phyloP scores from a whole-genome alignment of 2,113 vertebrate genomes.

The Machaerirhynchus nigripectus region DNA sequence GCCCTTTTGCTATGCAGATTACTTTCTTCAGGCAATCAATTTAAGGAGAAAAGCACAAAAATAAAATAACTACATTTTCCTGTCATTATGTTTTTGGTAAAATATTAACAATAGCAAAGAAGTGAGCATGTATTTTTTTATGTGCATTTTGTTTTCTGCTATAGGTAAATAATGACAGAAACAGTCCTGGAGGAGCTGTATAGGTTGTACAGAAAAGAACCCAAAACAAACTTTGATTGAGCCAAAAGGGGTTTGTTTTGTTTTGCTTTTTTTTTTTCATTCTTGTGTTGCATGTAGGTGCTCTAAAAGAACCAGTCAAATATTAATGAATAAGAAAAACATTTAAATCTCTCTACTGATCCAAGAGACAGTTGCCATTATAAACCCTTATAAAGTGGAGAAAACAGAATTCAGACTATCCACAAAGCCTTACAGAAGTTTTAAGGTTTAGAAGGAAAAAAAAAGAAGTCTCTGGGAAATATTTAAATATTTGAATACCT shows the following conservation, averaged over 20 bases:
- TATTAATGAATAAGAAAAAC: not conserved
- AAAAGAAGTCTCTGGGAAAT: not conserved
- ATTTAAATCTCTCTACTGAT: not conserved
- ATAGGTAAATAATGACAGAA: not conserved
- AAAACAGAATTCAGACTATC: not conserved
- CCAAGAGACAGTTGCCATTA: not conserved
- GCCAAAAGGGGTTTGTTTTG: not conserved
- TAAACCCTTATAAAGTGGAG: not conserved
- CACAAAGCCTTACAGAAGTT: not conserved
- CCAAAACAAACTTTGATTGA: not conserved
- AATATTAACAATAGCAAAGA: not conserved
- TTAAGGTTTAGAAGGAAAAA: not conserved
- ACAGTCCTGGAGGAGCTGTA: not conserved
- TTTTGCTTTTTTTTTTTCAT: not conserved
- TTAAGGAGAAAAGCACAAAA: slow-evolving; percentile 15
- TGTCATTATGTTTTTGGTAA: not conserved
- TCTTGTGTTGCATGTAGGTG: not conserved
- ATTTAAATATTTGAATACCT: not conserved
- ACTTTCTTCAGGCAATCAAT: slow-evolving; percentile 43
- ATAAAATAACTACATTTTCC: not conserved
- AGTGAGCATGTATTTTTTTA: not conserved
- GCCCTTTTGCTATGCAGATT: not conserved
- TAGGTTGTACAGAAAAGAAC: not conserved
- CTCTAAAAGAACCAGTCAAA: not conserved
- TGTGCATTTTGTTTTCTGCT: not conserved